Percentiles rank a stretch among this genome's conserved stretches.
phyloP scores from a whole-genome alignment of 1,140 invertebrate genomes.

The Trinorchestia longiramus region DNA sequence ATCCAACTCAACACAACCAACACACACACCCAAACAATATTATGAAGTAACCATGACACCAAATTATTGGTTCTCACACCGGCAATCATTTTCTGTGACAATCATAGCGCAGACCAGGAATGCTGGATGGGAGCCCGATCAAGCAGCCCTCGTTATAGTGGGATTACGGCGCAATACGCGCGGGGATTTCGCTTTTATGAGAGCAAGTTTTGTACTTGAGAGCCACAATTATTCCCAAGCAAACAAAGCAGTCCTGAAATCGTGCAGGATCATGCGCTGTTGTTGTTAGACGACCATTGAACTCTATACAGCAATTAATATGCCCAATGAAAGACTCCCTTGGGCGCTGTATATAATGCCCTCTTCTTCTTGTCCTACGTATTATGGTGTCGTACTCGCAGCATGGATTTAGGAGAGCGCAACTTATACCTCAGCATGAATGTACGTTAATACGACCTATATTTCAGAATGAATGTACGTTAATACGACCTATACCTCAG shows the following conservation, averaged over 20 bases:
- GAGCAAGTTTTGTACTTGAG: neutral
- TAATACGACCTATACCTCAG: too few species aligned
- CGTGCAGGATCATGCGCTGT: constrained; percentile 20
- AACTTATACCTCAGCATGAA: neutral
- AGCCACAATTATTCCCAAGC: constrained; percentile 6
- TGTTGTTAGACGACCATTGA: constrained; percentile 22
- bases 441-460: too few species aligned
- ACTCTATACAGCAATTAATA: neutral
- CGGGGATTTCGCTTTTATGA: neutral
- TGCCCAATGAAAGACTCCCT: constrained; percentile 11
- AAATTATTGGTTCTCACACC: neutral
- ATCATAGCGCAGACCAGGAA: neutral
- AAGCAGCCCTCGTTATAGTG: neutral
- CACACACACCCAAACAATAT: neutral
- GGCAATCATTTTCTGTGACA: neutral
- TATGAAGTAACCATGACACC: neutral
- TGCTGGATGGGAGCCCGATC: too few species aligned
- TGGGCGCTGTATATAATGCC: neutral
- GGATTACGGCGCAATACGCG: neutral
- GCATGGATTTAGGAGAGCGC: neutral
- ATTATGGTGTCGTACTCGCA: neutral
- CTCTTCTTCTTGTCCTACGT: neutral
- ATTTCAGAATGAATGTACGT: too few species aligned
- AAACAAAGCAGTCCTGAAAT: neutral
- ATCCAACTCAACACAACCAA: neutral